Conservation (phyloP, 1,140 invertebrate species). For the Alviniconcha marisindica region DNA sequence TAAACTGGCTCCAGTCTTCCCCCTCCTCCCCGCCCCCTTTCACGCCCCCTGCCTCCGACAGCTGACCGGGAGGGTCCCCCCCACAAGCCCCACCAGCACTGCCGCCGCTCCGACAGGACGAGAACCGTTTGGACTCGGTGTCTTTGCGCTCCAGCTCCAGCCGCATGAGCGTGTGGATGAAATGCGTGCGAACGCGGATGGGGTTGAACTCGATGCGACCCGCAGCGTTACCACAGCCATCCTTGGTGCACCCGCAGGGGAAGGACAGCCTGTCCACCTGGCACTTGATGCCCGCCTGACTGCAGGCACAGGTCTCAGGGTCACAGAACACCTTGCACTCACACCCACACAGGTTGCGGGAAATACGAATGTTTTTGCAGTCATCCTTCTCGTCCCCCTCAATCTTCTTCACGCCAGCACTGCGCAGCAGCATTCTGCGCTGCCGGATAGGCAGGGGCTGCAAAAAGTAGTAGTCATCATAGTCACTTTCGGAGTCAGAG, state of each 20-base stretch:
- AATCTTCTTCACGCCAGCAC: slow-evolving; percentile 94
- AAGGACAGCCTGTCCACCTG: slow-evolving; percentile 97
- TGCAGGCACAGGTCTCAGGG: slow-evolving; percentile 96
- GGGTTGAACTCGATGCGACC: slow-evolving; percentile 98
- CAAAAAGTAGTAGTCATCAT: slow-evolving; percentile 92
- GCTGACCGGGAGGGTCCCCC: too few relatives aligned
- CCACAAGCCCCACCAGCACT: slow-evolving; percentile 35
- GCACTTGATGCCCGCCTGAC: slow-evolving; percentile 96
- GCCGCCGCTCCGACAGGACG: neutral
- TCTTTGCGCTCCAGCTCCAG: slow-evolving; percentile 93
- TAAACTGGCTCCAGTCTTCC: slow-evolving; percentile 65
- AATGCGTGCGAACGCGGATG: slow-evolving; percentile 96
- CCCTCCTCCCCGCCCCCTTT: slow-evolving; percentile 37
- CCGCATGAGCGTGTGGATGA: slow-evolving; percentile 97
- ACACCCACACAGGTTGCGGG: slow-evolving; percentile 94
- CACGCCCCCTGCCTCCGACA: slow-evolving; percentile 20
- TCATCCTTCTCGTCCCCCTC: slow-evolving; percentile 96
- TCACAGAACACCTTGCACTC: slow-evolving; percentile 95
- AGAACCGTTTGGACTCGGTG: slow-evolving; percentile 37
- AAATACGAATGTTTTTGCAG: slow-evolving; percentile 93
- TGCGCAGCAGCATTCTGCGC: slow-evolving; percentile 88
- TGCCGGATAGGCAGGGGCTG: slow-evolving; percentile 95
- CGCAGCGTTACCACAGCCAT: slow-evolving; percentile 94
- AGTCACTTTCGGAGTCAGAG: slow-evolving; percentile 63
- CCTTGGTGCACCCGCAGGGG: slow-evolving; percentile 96